phyloP scores from a whole-genome alignment of 2,888 invertebrate species.

The Dyspetes luteomarginatus region DNA sequence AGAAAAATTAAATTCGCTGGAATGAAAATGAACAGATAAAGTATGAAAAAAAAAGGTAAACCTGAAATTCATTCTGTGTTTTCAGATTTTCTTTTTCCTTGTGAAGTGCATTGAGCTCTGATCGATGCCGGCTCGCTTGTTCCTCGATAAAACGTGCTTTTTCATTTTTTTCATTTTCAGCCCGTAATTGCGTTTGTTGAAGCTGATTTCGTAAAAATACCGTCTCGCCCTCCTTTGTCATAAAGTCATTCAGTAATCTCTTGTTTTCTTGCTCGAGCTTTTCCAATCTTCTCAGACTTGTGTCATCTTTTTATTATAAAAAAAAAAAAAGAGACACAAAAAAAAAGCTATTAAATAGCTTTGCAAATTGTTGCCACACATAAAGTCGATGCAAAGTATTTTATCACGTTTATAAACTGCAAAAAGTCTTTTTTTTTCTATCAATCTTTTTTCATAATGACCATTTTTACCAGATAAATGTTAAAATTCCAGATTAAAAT shows the following conservation, averaged over 20 bases:
- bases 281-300: conserved; percentile 67
- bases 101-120: conserved; percentile 71
- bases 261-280: conserved; percentile 76
- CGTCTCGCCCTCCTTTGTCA: conserved; percentile 79
- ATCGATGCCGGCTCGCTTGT: conserved; percentile 72
- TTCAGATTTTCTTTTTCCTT: conserved; percentile 78
- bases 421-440: too few relatives aligned
- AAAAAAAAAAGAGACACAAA: too few relatives aligned
- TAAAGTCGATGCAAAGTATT: too few relatives aligned
- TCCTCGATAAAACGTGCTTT: conserved; percentile 75
- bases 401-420: too few relatives aligned
- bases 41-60: too few relatives aligned
- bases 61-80: conserved; percentile 78
- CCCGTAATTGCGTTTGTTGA: conserved; percentile 72
- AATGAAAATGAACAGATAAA: not conserved
- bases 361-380: too few relatives aligned
- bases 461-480: too few relatives aligned
- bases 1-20: not conserved
- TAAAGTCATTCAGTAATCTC: conserved; percentile 75
- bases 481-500: too few relatives aligned
- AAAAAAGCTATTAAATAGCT: too few relatives aligned
- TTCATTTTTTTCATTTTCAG: conserved; percentile 74
- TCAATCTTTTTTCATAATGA: too few relatives aligned
- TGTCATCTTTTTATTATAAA: conserved; percentile 57
- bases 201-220: conserved; percentile 76